Evolutionary conservation across 92 coral and sea anemone genomes (phyloP).

Genomic region (Actinernus sp.): DNA sequence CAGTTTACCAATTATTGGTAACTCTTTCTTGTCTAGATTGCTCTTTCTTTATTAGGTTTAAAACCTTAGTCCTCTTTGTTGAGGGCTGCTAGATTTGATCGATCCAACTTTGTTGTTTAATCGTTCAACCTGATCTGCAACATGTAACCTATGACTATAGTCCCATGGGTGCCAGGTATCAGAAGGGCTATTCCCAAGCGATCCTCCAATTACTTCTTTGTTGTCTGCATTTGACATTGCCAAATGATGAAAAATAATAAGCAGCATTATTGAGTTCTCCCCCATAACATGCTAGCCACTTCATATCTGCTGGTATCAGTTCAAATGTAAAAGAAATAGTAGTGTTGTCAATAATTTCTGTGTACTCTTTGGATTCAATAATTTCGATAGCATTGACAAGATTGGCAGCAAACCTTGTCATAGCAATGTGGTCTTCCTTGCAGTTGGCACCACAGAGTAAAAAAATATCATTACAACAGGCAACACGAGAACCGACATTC

Average conservation of each 20-base stretch:
- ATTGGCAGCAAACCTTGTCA: background rate
- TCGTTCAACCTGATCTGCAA: slow-evolving; percentile 30
- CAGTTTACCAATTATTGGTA: slow-evolving; percentile 35
- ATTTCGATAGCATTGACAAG: background rate
- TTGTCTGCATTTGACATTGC: slow-evolving; percentile 28
- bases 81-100: slow-evolving; percentile 11
- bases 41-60: slow-evolving; percentile 27
- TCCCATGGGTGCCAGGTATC: slow-evolving; percentile 76
- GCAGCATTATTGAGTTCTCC: slow-evolving; percentile 68
- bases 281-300: slow-evolving; percentile 44
- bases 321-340: slow-evolving; percentile 30
- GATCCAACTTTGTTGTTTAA: background rate
- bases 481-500: background rate
- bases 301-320: slow-evolving; percentile 55
- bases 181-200: slow-evolving; percentile 12
- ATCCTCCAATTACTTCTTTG: too few species aligned
- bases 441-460: slow-evolving; percentile 23
- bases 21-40: slow-evolving; percentile 38
- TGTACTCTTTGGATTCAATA: background rate
- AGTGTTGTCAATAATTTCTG: background rate
- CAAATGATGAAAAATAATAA: slow-evolving; percentile 49
- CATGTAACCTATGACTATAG: slow-evolving; percentile 33
- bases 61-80: slow-evolving; percentile 54
- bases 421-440: slow-evolving; percentile 13
- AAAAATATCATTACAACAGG: slow-evolving; percentile 16